Base-by-base conservation (phyloP, 2,113 vertebrate species). In the Oncorhynchus masou region DNA sequence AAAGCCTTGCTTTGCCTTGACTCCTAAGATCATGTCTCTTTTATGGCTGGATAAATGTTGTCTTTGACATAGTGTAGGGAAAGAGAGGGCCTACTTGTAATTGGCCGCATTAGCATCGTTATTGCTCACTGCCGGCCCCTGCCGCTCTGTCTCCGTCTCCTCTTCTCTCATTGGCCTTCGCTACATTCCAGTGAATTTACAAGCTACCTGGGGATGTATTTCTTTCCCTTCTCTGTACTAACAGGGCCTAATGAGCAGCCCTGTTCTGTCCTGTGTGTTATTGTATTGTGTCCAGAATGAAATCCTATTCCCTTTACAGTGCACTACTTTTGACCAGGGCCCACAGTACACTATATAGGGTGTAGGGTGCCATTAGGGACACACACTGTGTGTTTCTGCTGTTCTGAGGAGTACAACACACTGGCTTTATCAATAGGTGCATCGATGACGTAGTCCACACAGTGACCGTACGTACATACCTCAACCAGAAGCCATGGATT, bases 21-120 rank as follows among this genome's bases (percentile, higher is more conserved):
- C 83, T 83, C 83, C 83, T 87, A 80, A 87, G 83, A 83, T 86
- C 86, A 88, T 83, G 87, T 85, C 86, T 89, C 79, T 88, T 86
- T 91, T 90, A 87, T 88, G 86, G 83, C 79, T 82, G 88, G 89
- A 88, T 90, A 89, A 90, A 89, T 89, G 88, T 84, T 87, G 83
- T 88, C 86, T 86, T 87, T 84, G 86, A 88, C 79, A 78, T 76
- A 70, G 81, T 22, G n/a, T 13, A 22, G n/a, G 29, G 11, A 48
- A 48, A 76, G 67, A 16, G 68, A 71, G 78, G 84, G 73, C 79
- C 73, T 34, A 51, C 49, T 76, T 86, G 71, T 91, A 91, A 92
- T 91, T 91, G 87, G 89, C 86, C 85, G 86, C 79, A 86, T 89
- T 85, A 89, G 76, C 78, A 83, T 89, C 85, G 88, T 87, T 83